These are phyloP conservation scores for Ormia ochracea DNA, from an alignment of 2,888 invertebrate genomes.

Conservation along the genomic window DNA sequence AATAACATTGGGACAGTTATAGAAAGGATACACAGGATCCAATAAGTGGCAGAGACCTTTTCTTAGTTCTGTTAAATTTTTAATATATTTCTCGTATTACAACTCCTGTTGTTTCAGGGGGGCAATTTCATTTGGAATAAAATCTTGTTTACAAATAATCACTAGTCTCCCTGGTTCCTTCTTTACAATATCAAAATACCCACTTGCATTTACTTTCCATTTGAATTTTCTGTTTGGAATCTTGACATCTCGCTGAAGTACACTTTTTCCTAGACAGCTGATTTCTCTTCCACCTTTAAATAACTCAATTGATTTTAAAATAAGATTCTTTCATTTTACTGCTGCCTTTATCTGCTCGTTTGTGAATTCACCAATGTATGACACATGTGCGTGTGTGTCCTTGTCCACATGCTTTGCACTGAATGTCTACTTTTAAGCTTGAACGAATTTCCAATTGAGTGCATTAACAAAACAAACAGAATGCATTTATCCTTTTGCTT, in stretches of 20 bases:
- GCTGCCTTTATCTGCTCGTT: slow-evolving; percentile 6
- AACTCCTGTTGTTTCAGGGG: too few species aligned
- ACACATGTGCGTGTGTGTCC: background rate
- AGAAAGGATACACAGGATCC: too few species aligned
- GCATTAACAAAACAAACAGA: slow-evolving; percentile 60
- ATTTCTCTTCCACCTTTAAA: slow-evolving; percentile 45
- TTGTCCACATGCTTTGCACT: slow-evolving; percentile 13
- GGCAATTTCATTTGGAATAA: too few species aligned
- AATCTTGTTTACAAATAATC: background rate
- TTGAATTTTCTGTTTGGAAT: background rate
- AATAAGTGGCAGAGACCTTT: too few species aligned
- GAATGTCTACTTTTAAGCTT: slow-evolving; percentile 63
- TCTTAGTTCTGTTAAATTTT: too few species aligned
- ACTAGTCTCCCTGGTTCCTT: background rate
- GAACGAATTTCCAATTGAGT: slow-evolving; percentile 65
- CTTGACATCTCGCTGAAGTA: slow-evolving; percentile 19
- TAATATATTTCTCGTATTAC: too few species aligned
- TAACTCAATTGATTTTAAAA: slow-evolving; percentile 60
- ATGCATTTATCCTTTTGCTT: slow-evolving; percentile 16
- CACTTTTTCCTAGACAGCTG: slow-evolving; percentile 21
- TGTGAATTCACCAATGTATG: background rate
- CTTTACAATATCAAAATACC: background rate
- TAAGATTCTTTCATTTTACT: slow-evolving; percentile 38
- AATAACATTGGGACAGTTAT: too few species aligned
- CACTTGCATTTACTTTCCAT: slow-evolving; percentile 5